phyloP scores from a whole-genome alignment of 2,888 invertebrate genomes.

The Ophion obscuratus region DNA sequence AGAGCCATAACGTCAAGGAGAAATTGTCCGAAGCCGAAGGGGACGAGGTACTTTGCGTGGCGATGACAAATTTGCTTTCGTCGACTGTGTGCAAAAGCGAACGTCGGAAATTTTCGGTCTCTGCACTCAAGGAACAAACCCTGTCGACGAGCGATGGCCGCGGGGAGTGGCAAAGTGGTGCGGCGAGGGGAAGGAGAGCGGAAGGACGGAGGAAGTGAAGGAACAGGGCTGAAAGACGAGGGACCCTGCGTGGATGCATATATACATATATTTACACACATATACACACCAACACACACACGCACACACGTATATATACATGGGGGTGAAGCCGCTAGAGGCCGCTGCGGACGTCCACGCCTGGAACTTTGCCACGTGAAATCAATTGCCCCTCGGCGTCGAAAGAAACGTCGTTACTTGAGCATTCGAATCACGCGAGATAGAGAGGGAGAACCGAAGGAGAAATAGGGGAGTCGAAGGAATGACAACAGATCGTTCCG shows the following conservation, averaged over 20 bases:
- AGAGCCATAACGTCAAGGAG: constrained; percentile 46
- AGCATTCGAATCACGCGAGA: constrained; percentile 73
- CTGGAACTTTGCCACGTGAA: constrained; percentile 76
- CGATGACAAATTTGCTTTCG: constrained; percentile 77
- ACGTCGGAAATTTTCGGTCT: constrained; percentile 63
- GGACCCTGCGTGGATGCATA: no score
- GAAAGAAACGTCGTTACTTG: constrained; percentile 73
- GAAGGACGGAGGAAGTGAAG: constrained; percentile 4
- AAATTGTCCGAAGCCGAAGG: constrained; percentile 57
- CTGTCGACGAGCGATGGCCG: constrained; percentile 38
- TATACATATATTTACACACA: not conserved
- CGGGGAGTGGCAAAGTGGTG: constrained; percentile 15
- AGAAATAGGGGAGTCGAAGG: constrained; percentile 22
- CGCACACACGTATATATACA: not conserved
- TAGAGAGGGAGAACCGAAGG: constrained; percentile 52
- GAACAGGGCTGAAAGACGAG: no score
- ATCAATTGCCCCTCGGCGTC: constrained; percentile 75
- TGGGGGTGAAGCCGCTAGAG: constrained; percentile 21
- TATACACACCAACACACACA: not conserved
- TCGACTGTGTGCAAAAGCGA: constrained; percentile 61
- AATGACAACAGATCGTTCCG: constrained; percentile 60
- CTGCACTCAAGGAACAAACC: constrained; percentile 61
- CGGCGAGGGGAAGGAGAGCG: constrained; percentile 18
- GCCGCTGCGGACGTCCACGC: constrained; percentile 59
- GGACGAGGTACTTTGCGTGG: constrained; percentile 61